Evolutionary conservation across 37 sponge, comb jelly and placozoan genomes (phyloP), one percentile per base, ranked within the genome.

Genomic region (Bolinopsis microptera): DNA sequence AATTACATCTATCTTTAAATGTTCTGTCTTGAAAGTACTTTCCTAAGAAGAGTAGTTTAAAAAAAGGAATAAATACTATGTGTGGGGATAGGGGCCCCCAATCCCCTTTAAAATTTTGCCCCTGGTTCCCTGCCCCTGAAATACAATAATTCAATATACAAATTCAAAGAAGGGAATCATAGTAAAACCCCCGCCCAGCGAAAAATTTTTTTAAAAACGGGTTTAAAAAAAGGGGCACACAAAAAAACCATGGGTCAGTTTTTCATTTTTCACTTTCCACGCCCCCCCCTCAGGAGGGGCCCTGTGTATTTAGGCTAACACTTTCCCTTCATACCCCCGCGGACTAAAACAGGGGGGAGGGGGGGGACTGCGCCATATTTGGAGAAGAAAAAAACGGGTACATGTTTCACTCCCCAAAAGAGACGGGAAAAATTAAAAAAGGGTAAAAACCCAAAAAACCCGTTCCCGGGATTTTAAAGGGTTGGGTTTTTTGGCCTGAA

Each of bases 251-350:
- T n/a, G n/a, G n/a, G n/a, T n/a, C n/a, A n/a, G n/a, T n/a, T n/a
- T n/a, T n/a, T n/a, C n/a, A n/a, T n/a, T n/a, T n/a, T n/a, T n/a
- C n/a, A n/a, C n/a, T n/a, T n/a, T n/a, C n/a, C 68, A 95, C 94
- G 69, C 93, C 76, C 77, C 94, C 94, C 21, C 39, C 95, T 0
- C 75, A 96, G 97, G 97, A 98, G 92, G 95, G 96, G 83, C 95
- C 97, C 95, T 97, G 96, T 76, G 95, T 95, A 13, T 97, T 97
- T 69, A 97, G 98, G 98, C 95, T 98, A 98, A 98, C 93, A 96
- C 97, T 0, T 98, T 97, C 93, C 21, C 93, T 98, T 98, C 92
- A 83, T 98, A n/a, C 27, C 32, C 36, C 93, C 69, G 39, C 24
- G 74, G 22, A 72, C 93, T 1, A 93, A 93, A 24, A 93, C 74